Evolutionary conservation across 2,113 vertebrate species (phyloP), one percentile per base, ranked within the genome.

Genomic region (Phasianus colchicus): DNA sequence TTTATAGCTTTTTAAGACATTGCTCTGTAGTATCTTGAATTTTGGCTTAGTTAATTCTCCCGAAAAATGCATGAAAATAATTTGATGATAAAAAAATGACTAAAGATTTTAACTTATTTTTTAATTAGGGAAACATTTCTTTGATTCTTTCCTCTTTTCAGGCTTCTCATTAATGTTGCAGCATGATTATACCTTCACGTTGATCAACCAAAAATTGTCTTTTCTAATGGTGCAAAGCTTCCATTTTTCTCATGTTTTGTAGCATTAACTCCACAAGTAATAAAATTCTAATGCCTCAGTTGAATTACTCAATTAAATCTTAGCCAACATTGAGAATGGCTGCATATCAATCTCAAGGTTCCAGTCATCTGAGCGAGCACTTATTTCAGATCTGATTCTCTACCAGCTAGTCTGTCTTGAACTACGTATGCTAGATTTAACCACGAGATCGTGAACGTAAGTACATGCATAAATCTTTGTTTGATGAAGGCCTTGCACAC

Each of bases 281-380:
- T 91, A 65, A 65, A 70, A 89, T 81, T 83, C 83, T 83, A 77
- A 94, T 55, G 61, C 69, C 67, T 92, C 38, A 1, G 36, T 64
- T 85, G 67, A 69, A 89, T 88, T 95, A 86, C 81, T 95, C 88
- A 86, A 86, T 96, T 95, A 92, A 91, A 95, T 65, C 42, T 77
- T 86, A 78, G 79, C 43, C 89, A 81, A 17, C 69, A 75, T 38
- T 48, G 65, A 67, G 27, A 25, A 36, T 90, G 72, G 45, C 85
- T 86, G 47, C 92, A 40, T 74, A 72, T 71, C 69, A 89, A 0
- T 78, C 52, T 91, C 64, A 73, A 86, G 47, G 95, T 90, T 93
- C 88, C 73, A 90, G 6, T 81, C 88, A 90, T 86, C 60, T 78
- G 73, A 90, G 72, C 20, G 38, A 73, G 69, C 76, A 34, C 61